These are phyloP conservation scores for Acanthacorydalis orientalis DNA, from an alignment of 2,888 invertebrate species.

Conservation along the genomic window DNA sequence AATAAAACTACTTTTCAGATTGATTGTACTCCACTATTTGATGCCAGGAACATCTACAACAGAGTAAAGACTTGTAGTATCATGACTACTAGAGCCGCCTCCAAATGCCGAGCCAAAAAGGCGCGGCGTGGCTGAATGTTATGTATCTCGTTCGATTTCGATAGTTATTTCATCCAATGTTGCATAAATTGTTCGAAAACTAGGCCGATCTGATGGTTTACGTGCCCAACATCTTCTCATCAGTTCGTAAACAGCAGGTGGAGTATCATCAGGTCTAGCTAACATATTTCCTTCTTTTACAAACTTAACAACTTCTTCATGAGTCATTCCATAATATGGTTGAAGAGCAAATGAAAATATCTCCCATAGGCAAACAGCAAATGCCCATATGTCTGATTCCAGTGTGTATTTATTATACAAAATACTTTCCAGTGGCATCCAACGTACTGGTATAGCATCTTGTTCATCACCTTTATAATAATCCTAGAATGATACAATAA, in stretches of 20 bases:
- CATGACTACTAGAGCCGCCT: conserved; percentile 2
- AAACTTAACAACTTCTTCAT: conserved; percentile 90
- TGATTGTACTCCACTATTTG: neutral
- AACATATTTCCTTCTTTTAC: conserved; percentile 87
- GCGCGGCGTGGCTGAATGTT: conserved; percentile 3
- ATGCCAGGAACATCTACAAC: conserved; percentile 5
- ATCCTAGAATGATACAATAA: conserved; percentile 29
- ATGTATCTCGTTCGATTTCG: conserved; percentile 18
- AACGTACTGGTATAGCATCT: conserved; percentile 90
- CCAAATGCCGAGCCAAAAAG: neutral
- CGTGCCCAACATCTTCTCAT: conserved; percentile 91
- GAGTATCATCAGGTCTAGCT: conserved; percentile 80
- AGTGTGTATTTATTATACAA: conserved; percentile 91
- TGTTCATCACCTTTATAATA: conserved; percentile 92
- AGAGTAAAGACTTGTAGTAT: conserved; percentile 3
- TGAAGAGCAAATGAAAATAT: conserved; percentile 92
- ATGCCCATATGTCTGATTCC: conserved; percentile 96
- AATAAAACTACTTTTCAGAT: no score
- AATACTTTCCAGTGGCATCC: conserved; percentile 97
- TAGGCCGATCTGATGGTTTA: conserved; percentile 70
- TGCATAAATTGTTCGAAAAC: conserved; percentile 68
- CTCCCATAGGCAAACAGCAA: conserved; percentile 92
- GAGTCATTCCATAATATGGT: conserved; percentile 94
- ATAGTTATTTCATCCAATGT: conserved; percentile 50
- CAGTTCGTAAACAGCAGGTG: conserved; percentile 68